These are phyloP conservation scores for Charaxes varanes DNA, from an alignment of 1,140 invertebrate genomes.

Conservation along the genomic window DNA sequence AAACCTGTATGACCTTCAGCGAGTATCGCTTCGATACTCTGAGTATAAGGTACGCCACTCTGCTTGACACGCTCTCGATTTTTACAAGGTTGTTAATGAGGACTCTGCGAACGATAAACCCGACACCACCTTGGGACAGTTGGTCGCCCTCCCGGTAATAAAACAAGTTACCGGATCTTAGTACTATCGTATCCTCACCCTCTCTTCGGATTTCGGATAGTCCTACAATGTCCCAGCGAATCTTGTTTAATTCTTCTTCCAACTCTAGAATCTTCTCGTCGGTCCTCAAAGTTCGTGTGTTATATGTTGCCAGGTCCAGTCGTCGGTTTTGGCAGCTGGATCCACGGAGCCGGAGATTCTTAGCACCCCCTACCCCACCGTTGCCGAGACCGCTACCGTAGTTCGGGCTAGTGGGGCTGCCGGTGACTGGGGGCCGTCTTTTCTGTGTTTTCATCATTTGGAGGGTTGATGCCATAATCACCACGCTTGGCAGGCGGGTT, in stretches of 20 bases:
- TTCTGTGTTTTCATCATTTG: too few species aligned
- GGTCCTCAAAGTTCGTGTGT: background rate
- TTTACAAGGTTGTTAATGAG: conserved; percentile 3
- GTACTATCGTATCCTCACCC: conserved; percentile 19
- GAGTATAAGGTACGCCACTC: conserved; percentile 8
- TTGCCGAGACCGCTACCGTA: too few species aligned
- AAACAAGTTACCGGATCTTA: conserved; percentile 21
- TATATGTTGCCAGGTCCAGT: background rate
- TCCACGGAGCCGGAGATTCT: background rate
- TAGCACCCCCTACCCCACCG: too few species aligned
- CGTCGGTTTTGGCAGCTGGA: background rate
- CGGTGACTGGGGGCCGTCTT: too few species aligned
- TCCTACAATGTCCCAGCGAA: conserved; percentile 18
- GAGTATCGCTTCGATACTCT: conserved; percentile 4
- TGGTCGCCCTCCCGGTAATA: conserved; percentile 16
- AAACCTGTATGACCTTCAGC: conserved; percentile 9
- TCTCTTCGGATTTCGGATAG: conserved; percentile 25
- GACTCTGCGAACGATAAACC: background rate
- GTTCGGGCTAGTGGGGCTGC: too few species aligned
- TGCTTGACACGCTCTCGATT: conserved; percentile 3
- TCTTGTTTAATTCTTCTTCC: too few species aligned
- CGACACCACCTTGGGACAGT: background rate
- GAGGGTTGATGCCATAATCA: too few species aligned
- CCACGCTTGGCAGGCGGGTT: too few species aligned
- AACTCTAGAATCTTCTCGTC: too few species aligned